A percentile compares a stretch with the other conserved stretches of the same genome.
These are phyloP conservation scores for Drosophila eohydei DNA, from an alignment of 2,888 invertebrate species.

Conservation along the genomic window DNA sequence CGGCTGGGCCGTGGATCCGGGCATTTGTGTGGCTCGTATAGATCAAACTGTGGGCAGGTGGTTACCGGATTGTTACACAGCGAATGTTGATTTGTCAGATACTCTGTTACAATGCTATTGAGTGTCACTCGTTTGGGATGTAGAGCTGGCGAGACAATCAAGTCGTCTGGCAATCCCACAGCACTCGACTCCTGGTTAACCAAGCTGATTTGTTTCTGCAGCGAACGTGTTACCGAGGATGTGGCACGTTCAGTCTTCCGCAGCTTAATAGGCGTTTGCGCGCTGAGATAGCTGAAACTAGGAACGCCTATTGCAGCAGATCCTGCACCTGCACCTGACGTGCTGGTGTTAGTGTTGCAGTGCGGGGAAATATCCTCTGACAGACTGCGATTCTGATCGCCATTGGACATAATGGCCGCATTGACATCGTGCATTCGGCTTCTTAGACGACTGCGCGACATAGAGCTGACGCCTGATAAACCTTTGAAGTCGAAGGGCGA, in stretches of 20 bases:
- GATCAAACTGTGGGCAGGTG: conserved; percentile 98
- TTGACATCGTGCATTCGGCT: conserved; percentile 83
- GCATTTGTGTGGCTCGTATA: conserved; percentile 98
- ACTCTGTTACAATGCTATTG: conserved; percentile 97
- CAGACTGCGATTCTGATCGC: conserved; percentile 42
- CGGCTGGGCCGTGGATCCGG: conserved; percentile 91
- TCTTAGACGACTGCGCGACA: conserved; percentile 79
- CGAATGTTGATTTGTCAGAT: conserved; percentile 98
- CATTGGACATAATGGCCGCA: conserved; percentile 66
- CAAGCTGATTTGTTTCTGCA: conserved; percentile 86
- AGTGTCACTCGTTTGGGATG: conserved; percentile 89
- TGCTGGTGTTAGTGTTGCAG: conserved; percentile 13
- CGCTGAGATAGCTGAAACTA: conserved; percentile 49
- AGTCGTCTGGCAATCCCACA: conserved; percentile 50
- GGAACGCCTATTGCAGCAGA: conserved; percentile 45
- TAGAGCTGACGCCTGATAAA: conserved; percentile 67
- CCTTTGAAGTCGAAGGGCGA: conserved; percentile 84
- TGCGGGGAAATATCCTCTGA: conserved; percentile 44
- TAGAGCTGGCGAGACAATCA: conserved; percentile 39
- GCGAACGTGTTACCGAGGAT: conserved; percentile 69
- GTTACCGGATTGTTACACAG: conserved; percentile 98
- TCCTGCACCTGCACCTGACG: not conserved
- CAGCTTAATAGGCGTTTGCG: conserved; percentile 68
- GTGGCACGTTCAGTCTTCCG: conserved; percentile 62
- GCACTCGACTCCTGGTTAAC: conserved; percentile 44